Evolutionary conservation across 2,888 invertebrate species (phyloP), one percentile per base, ranked within the genome.

Genomic region (Pristionchus maxplancki): DNA sequence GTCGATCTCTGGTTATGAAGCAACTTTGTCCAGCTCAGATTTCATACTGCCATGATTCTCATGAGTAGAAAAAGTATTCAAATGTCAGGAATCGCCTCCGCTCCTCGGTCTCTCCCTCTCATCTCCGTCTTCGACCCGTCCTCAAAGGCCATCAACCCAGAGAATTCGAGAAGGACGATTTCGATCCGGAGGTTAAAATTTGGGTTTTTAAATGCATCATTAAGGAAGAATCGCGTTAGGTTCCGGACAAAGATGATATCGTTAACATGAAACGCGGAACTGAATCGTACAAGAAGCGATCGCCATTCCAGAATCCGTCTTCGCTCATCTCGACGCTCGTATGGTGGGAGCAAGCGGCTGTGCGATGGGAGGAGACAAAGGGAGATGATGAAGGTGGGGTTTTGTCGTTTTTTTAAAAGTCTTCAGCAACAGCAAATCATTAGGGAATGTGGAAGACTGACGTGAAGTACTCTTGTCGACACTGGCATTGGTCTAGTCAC

Each of bases 181-280:
- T 78, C 28, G 78, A 78, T 48, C 44, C 78, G 24, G 78, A 78
- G 78, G 78, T 78, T n/a, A n/a, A n/a, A 15, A 1, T 78, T 74
- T 34, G 1, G 28, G 1, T 78, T 74, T 3, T 9, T 67, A 11
- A 17, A 15, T 15, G 13, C n/a, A 28, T 6, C 9, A 5, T 0
- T 4, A 2, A 9, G 67, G 64, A 28, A 5, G 17, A 67, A 67
- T 34, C 6, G 34, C 24, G 11, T 34, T 67, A 34, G 8, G n/a
- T n/a, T n/a, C n/a, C n/a, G n/a, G n/a, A n/a, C n/a, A n/a, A n/a
- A n/a, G n/a, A n/a, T n/a, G n/a, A n/a, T n/a, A n/a, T n/a, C n/a
- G n/a, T n/a, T n/a, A n/a, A n/a, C 58, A 6, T 58, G 58, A 58
- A 58, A 58, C 58, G 15, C 58, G 20, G n/a, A 13, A 11, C 44